Conservation (phyloP, 2,797 vertebrate genomes). For the Crenichthys baileyi region DNA sequence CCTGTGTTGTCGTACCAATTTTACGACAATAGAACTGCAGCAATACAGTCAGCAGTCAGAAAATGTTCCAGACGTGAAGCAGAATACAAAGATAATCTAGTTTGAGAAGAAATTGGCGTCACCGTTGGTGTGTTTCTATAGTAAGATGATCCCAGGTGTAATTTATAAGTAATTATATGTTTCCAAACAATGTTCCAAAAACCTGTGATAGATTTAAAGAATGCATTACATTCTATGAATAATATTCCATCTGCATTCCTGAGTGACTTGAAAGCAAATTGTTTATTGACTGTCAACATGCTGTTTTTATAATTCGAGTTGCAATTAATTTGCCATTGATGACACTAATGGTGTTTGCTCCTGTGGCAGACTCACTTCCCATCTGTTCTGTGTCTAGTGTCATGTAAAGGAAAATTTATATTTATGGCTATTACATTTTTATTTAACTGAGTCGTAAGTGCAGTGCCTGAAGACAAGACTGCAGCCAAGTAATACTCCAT, state of each 20-base stretch:
- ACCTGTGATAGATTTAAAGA: background rate
- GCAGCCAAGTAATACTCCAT: background rate
- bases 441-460: background rate
- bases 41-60: background rate
- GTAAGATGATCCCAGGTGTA: background rate
- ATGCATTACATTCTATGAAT: background rate
- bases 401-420: background rate
- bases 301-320: background rate
- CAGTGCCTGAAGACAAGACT: background rate
- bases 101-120: background rate
- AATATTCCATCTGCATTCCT: background rate
- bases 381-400: background rate
- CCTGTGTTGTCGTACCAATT: background rate
- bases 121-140: background rate
- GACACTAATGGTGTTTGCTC: background rate
- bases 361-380: background rate
- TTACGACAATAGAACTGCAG: background rate
- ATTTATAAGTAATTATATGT: constrained; percentile 2
- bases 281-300: background rate
- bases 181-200: background rate
- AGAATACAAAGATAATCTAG: background rate
- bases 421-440: background rate
- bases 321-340: background rate
- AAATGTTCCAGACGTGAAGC: background rate
- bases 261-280: background rate